Evolutionary conservation across 2,797 vertebrate genomes (phyloP).

Genomic region (Semaprochilodus insignis): DNA sequence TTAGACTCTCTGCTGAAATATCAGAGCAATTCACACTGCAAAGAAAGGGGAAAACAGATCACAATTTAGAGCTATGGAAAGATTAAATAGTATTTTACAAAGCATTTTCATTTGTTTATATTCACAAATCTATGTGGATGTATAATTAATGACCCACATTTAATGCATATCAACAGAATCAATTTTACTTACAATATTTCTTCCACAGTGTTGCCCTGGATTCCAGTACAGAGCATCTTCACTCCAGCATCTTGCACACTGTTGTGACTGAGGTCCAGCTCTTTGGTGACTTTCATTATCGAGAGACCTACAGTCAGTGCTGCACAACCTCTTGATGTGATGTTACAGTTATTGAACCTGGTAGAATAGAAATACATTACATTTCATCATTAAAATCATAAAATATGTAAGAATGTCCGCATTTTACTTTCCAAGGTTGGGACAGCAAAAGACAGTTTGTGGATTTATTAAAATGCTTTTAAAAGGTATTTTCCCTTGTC

Average conservation of each 20-base stretch:
- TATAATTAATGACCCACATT: neutral
- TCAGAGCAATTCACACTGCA: neutral
- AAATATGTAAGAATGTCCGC: too few species aligned
- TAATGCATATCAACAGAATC: neutral
- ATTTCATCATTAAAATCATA: neutral
- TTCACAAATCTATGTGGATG: too few species aligned
- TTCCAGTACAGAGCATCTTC: conserved; percentile 18
- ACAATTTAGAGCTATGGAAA: too few species aligned
- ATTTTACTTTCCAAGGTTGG: too few species aligned
- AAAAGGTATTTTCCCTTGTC: too few species aligned
- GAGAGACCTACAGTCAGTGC: neutral
- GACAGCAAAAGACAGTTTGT: too few species aligned
- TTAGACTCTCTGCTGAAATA: neutral
- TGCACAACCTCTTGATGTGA: conserved; percentile 27
- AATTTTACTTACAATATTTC: neutral
- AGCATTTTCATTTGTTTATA: too few species aligned
- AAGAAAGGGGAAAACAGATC: neutral
- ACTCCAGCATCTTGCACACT: conserved; percentile 23
- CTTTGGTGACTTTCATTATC: neutral
- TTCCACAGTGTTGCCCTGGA: neutral
- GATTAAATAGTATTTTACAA: too few species aligned
- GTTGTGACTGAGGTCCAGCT: conserved; percentile 43
- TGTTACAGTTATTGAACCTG: conserved; percentile 28
- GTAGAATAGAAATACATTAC: neutral
- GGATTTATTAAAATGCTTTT: too few species aligned